These are phyloP conservation scores for Leptinotarsa haldemani DNA, from an alignment of 2,888 invertebrate species.

Conservation along the genomic window DNA sequence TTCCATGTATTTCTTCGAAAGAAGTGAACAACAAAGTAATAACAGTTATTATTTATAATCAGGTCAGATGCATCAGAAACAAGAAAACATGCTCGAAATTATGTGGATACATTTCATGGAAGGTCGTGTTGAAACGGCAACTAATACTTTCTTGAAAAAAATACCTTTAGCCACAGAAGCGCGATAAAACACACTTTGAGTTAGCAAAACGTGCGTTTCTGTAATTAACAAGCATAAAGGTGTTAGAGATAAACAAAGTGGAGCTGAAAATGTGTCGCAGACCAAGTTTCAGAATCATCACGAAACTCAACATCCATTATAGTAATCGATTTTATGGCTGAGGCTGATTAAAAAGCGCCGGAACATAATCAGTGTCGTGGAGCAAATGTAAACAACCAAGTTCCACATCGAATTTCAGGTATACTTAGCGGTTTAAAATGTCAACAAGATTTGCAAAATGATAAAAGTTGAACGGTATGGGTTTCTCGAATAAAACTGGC, in stretches of 20 bases:
- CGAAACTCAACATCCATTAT: neutral
- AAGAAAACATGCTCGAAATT: conserved; percentile 12
- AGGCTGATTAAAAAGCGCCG: conserved; percentile 5
- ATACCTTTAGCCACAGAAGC: neutral
- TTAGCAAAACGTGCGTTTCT: conserved; percentile 19
- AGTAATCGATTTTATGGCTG: conserved; percentile 12
- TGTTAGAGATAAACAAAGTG: conserved; percentile 1
- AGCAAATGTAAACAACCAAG: neutral
- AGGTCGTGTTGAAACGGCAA: conserved; percentile 15
- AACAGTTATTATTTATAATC: conserved; percentile 4
- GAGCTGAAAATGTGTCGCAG: conserved; percentile 7
- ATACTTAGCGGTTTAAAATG: too few relatives aligned
- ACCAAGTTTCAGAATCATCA: conserved; percentile 16
- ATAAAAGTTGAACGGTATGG: neutral
- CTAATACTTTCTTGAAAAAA: neutral
- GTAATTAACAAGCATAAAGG: neutral
- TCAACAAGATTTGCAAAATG: neutral
- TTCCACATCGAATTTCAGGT: neutral
- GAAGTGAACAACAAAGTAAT: conserved; percentile 8
- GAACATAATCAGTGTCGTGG: neutral
- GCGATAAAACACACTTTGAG: conserved; percentile 23
- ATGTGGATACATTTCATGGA: neutral
- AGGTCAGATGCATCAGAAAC: neutral
- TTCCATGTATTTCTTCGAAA: too few relatives aligned
- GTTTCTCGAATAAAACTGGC: neutral